Percentiles rank a stretch among this genome's conserved stretches.
phyloP scores from a whole-genome alignment of 2,797 vertebrate species.

The Okamejei kenojei region DNA sequence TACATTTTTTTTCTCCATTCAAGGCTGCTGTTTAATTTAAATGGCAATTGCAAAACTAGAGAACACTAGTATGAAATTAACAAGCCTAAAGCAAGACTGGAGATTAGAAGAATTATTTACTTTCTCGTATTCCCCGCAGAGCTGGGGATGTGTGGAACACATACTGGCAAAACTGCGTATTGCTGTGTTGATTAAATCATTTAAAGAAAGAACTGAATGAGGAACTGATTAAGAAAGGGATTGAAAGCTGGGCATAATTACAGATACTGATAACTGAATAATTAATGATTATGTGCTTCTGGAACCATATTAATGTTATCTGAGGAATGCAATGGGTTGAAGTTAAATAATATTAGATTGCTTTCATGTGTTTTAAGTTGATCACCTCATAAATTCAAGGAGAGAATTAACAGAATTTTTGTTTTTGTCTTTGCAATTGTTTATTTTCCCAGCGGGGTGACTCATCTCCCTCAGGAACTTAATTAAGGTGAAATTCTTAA shows the following conservation, averaged over 20 bases:
- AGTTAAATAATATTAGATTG: not conserved
- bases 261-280: not conserved
- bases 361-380: not conserved
- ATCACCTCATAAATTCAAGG: not conserved
- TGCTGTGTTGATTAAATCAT: not conserved
- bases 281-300: not conserved
- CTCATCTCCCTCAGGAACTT: not conserved
- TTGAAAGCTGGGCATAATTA: not conserved
- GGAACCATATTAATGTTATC: not conserved
- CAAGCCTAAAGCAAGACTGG: not conserved
- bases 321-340: not conserved
- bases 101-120: not conserved
- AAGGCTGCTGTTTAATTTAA: slow-evolving; percentile 16
- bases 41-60: not conserved
- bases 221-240: not conserved
- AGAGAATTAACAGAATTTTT: not conserved
- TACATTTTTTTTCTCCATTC: not conserved
- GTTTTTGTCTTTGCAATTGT: not conserved
- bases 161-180: not conserved
- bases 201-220: not conserved
- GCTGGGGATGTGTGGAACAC: not conserved
- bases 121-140: not conserved
- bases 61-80: not conserved
- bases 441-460: too few relatives aligned
- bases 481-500: not conserved